Percentiles rank a stretch among this genome's conserved stretches.
Evolutionary conservation across 1,140 invertebrate genomes (phyloP).

Genomic region (Tenebrio molitor): DNA sequence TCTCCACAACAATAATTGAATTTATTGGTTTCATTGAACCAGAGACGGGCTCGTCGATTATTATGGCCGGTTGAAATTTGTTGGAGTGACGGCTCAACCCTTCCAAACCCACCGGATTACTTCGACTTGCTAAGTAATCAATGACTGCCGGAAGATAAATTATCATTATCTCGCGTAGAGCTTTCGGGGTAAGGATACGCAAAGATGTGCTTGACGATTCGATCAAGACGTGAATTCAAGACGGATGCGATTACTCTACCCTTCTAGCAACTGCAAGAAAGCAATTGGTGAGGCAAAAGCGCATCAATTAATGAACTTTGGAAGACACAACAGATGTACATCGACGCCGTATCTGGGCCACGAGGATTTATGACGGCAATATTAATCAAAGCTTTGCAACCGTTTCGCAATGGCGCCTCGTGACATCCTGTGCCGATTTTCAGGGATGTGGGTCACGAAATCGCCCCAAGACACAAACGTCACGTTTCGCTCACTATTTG

Average conservation of each 20-base stretch:
- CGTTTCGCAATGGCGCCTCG: too few species aligned
- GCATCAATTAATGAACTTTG: too few species aligned
- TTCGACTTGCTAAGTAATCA: conserved; percentile 30
- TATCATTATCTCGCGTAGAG: conserved; percentile 13
- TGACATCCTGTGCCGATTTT: neutral
- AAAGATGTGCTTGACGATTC: conserved; percentile 5
- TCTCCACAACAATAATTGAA: conserved; percentile 20
- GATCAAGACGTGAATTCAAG: neutral
- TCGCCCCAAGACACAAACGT: neutral
- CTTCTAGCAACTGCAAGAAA: too few species aligned
- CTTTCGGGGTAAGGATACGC: conserved; percentile 1
- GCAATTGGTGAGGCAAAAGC: too few species aligned
- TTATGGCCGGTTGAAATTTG: conserved; percentile 19
- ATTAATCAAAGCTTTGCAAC: too few species aligned
- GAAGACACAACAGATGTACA: too few species aligned
- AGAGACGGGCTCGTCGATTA: neutral
- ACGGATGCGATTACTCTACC: too few species aligned
- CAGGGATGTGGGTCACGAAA: conserved; percentile 7
- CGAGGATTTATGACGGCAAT: too few species aligned
- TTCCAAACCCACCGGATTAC: conserved; percentile 17
- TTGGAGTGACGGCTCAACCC: neutral
- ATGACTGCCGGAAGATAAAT: conserved; percentile 21
- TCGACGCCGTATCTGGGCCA: too few species aligned
- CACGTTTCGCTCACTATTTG: conserved; percentile 5
- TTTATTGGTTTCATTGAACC: conserved; percentile 28